Evolutionary conservation across 2,797 vertebrate genomes (phyloP), one percentile per base, ranked within the genome.

Genomic region (Chaenodraco wilsoni): DNA sequence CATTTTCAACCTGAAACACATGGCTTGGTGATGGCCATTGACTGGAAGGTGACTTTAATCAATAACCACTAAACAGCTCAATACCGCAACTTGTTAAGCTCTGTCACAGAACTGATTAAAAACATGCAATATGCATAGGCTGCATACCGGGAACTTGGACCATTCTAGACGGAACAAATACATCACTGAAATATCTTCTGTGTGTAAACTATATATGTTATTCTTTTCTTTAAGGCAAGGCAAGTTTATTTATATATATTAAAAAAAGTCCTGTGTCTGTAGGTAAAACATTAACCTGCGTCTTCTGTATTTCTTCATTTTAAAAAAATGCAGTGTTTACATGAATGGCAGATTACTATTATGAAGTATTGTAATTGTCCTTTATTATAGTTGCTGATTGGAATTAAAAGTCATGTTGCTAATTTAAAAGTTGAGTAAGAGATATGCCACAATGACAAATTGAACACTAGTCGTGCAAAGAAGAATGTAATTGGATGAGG

Each of bases 401-500:
- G 79, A 64, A 67, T 62, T 78, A 71, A 82, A 67, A 21, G 87
- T 74, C 27, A n/a, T 51, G 56, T 3, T 3, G n/a, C 60, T 68
- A 62, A 83, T 83, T 88, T 73, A 60, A 84, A 84, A 84, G 74
- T 83, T 79, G 71, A 88, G 66, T 70, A 82, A 88, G 73, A 76
- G 77, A 78, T 69, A 69, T 69, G 77, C 33, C 69, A 82, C 0
- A 3, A 73, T 82, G 77, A 89, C 56, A 83, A 88, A 88, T 82
- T 43, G 19, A 87, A 85, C 63, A 60, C 67, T 72, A 65, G 79
- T 82, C 86, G 89, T 88, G 89, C 84, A 87, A 84, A 82, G 74
- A 88, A 77, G 60, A 88, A 72, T 76, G 57, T 87, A 91, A 92
- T 88, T 88, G 85, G 74, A 92, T 89, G 45, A 45, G 70, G 84